Evolutionary conservation across 2,113 vertebrate genomes (phyloP), one percentile per base, ranked within the genome.

Genomic region (Heterocephalus glaber): DNA sequence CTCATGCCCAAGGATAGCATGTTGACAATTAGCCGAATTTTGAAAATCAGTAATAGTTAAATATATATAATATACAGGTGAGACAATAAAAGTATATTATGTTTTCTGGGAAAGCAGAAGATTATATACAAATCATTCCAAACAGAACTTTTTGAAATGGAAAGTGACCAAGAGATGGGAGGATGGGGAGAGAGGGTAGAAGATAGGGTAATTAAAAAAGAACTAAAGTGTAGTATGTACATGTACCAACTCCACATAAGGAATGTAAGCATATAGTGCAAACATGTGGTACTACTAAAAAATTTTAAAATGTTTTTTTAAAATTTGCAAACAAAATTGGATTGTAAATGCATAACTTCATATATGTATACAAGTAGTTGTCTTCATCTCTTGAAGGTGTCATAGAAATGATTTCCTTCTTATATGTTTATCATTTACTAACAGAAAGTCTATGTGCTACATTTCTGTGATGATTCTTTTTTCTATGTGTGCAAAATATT

Each of bases 381-480:
- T 30, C 11, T n/a, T 92, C 44, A 41, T n/a, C 85, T 91, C 35
- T 85, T 92, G 92, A 95, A 26, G 84, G 35, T 77, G 16, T 65
- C 52, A 84, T 12, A 86, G 38, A 92, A 63, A 22, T 87, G 3
- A 90, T 87, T 81, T 92, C 11, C 65, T 66, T 24, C 2, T 70
- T 83, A 54, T 22, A 26, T 70, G 13, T 74, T 94, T 95, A 86
- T 52, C 56, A 86, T 72, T 66, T 86, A 80, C 93, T 4, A 95
- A 80, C n/a, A 81, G 76, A 81, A 84, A 52, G 44, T 88, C 52
- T 84, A 41, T 76, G 58, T 41, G 5, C 19, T 81, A 7, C 2
- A 65, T 56, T 87, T 85, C 14, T 92, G 3, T 72, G 13, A 65
- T 19, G 72, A 61, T 95, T 52, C n/a, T 66, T 33, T 89, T 47